phyloP scores from a whole-genome alignment of 2,888 invertebrate species.

The Perithous albicinctus region DNA sequence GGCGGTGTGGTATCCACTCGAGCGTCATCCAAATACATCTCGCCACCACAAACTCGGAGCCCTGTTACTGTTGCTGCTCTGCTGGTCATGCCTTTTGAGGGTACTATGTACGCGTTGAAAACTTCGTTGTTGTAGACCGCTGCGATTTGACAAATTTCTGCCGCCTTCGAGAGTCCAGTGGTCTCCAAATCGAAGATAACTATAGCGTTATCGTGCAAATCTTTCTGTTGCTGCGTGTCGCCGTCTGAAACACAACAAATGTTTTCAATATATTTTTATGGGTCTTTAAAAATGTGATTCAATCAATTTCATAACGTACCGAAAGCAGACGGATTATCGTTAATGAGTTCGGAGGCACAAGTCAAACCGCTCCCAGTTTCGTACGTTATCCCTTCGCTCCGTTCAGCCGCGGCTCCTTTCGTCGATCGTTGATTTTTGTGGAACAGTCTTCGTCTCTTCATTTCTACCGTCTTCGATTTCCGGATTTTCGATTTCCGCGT shows the following conservation, averaged over 20 bases:
- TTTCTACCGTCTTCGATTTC: conserved; percentile 24
- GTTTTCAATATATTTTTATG: not conserved
- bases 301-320: not conserved
- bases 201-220: not conserved
- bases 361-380: conserved; percentile 14
- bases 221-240: not conserved
- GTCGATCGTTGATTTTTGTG: not conserved
- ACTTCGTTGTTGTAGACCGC: not conserved
- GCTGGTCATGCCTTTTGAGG: no score
- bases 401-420: conserved; percentile 13
- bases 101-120: no score
- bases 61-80: not conserved
- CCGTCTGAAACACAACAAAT: not conserved
- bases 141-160: conserved; percentile 34
- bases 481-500: conserved; percentile 5
- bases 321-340: not conserved
- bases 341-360: conserved; percentile 22
- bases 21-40: not conserved
- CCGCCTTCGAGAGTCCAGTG: conserved; percentile 4
- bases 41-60: no score
- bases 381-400: conserved; percentile 42
- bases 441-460: conserved; percentile 30
- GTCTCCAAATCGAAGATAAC: conserved; percentile 22
- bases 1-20: conserved; percentile 2
- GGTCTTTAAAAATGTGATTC: not conserved